Percentiles rank a stretch among this genome's conserved stretches.
These are phyloP conservation scores for Leptura quadrifasciata DNA, from an alignment of 2,888 invertebrate species.

Conservation along the genomic window DNA sequence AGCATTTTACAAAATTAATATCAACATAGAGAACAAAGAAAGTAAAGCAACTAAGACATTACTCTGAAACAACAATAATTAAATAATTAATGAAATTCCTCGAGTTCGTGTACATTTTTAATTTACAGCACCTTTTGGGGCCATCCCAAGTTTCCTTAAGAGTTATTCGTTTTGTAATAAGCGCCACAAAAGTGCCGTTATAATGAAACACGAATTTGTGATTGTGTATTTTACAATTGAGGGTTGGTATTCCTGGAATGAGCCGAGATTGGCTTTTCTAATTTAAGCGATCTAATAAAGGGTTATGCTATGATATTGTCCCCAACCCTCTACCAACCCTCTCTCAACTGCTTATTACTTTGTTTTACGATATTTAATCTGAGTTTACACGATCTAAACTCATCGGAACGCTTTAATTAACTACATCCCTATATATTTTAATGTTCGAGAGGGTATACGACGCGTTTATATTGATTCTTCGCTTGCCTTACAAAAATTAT, in stretches of 20 bases:
- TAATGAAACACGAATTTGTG: slow-evolving; percentile 68
- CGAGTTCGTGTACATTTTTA: slow-evolving; percentile 69
- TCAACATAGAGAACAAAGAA: slow-evolving; percentile 61
- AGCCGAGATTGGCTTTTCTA: slow-evolving; percentile 72
- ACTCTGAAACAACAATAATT: slow-evolving; percentile 70
- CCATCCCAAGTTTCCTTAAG: slow-evolving; percentile 53
- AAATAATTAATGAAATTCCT: slow-evolving; percentile 72
- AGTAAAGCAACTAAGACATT: slow-evolving; percentile 63
- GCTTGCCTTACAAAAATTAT: background rate
- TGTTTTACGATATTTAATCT: slow-evolving; percentile 70
- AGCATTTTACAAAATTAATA: slow-evolving; percentile 66
- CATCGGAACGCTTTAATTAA: slow-evolving; percentile 69
- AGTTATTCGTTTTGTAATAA: slow-evolving; percentile 60
- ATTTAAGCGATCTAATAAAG: slow-evolving; percentile 71
- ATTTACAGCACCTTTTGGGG: slow-evolving; percentile 69
- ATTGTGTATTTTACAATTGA: slow-evolving; percentile 71
- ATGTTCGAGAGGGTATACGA: slow-evolving; percentile 28
- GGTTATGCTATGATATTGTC: slow-evolving; percentile 68
- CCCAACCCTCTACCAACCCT: slow-evolving; percentile 59
- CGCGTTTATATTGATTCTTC: slow-evolving; percentile 19
- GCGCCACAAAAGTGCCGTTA: slow-evolving; percentile 62
- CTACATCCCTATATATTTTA: slow-evolving; percentile 57
- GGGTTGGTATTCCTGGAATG: slow-evolving; percentile 68
- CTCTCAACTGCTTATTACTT: slow-evolving; percentile 68
- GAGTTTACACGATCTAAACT: slow-evolving; percentile 66